Evolutionary conservation across 2,888 invertebrate genomes (phyloP).

Genomic region (Tipula helvola): DNA sequence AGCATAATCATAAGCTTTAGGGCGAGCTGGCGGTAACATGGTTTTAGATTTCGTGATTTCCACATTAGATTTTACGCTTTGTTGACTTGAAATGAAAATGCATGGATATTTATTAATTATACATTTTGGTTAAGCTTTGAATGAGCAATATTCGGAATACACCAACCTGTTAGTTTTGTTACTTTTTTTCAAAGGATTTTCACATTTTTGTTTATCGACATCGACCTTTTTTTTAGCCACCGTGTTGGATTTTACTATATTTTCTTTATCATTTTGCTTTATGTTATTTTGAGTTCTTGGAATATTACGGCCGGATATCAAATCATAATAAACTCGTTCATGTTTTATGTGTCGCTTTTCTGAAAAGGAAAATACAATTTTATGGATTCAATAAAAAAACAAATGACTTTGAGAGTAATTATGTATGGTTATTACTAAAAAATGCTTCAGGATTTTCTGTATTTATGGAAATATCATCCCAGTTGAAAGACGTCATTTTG

Average conservation of each 20-base stretch:
- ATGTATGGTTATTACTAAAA: neutral
- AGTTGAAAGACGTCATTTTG: neutral
- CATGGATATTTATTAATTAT: neutral
- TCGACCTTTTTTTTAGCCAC: neutral
- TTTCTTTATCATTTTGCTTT: neutral
- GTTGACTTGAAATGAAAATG: neutral
- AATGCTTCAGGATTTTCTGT: neutral
- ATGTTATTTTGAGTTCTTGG: neutral
- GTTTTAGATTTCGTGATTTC: neutral
- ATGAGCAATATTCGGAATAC: neutral
- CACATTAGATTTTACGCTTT: neutral
- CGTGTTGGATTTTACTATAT: neutral
- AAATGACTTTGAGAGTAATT: neutral
- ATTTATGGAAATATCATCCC: neutral
- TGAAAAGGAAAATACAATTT: neutral
- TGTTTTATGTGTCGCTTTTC: neutral
- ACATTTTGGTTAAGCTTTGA: neutral
- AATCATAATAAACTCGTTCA: neutral
- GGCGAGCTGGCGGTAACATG: neutral
- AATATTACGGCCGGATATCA: neutral
- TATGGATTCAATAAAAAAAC: neutral
- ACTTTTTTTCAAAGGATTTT: neutral
- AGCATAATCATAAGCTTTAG: neutral
- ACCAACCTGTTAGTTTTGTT: neutral
- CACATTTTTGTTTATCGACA: neutral